Evolutionary conservation across 92 coral and sea anemone genomes (phyloP), one percentile per base, ranked within the genome.

Genomic region (Epizoanthus rinbou): DNA sequence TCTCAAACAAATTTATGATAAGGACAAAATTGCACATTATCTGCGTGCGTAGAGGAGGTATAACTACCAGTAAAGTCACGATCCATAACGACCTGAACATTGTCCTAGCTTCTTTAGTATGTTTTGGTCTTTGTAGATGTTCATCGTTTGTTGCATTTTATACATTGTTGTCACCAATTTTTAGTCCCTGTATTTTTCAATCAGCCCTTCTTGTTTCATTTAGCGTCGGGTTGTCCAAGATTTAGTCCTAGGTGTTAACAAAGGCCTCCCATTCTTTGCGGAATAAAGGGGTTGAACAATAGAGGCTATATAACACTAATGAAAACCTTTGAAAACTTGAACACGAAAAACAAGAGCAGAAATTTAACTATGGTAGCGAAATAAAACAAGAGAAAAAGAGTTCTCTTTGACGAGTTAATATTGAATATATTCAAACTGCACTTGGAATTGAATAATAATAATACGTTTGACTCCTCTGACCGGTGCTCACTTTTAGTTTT

Each of bases 231-330:
- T 68, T 86, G 88, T 81, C 78, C 53, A 73, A 74, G 85, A 75
- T 86, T 93, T 89, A 92, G 82, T 64, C 79, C 59, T 16, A 91
- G 98, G 94, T 87, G 93, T 93, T 87, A 87, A 88, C 89, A 93
- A 89, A 89, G 85, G 95, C 86, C 88, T 82, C 87, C 95, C 90
- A 86, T 91, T 87, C 95, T 87, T 87, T 24, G 84, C 62, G 73
- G 88, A 85, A 86, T 86, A 83, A 89, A 92, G 79, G 88, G 86
- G 57, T 43, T n/a, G 64, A 92, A 89, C 98, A 93, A 93, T 91
- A 80, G 87, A 75, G 76, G 68, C 93, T 88, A 91, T 89, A 91
- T 91, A 88, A 92, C 87, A 86, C 98, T 93, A 93, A 93, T 93
- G 98, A 93, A 91, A 91, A 66, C 84, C 88, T 84, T 89, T 91